Conservation (phyloP, 2,888 invertebrate species). For the Euzetes globulus region DNA sequence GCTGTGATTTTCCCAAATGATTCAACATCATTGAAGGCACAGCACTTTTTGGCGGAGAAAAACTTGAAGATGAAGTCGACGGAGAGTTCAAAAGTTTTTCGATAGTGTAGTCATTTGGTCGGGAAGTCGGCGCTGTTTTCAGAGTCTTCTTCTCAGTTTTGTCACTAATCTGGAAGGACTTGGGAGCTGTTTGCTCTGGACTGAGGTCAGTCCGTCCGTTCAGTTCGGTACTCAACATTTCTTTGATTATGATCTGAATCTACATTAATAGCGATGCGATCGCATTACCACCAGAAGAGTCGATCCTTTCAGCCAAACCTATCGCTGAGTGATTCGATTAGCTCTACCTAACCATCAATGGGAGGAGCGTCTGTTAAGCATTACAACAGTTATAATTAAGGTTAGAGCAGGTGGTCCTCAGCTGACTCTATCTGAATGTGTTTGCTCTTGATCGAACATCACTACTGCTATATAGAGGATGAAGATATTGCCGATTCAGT, state of each 20-base stretch:
- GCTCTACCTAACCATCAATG: not conserved
- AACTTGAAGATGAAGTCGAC: not conserved
- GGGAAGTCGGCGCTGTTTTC: not conserved
- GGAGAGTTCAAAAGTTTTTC: slow-evolving; percentile 9
- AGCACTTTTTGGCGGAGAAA: not conserved
- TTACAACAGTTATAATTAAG: slow-evolving; percentile 16
- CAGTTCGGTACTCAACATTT: not conserved
- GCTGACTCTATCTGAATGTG: not conserved
- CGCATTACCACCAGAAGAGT: not conserved
- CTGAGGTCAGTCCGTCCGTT: not conserved
- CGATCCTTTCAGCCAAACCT: not conserved
- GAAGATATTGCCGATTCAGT: not conserved
- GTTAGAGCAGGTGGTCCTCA: slow-evolving; percentile 14
- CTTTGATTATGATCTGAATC: not conserved
- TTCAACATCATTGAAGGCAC: not conserved
- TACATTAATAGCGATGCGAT: not conserved
- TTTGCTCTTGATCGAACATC: not conserved
- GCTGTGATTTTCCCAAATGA: not conserved
- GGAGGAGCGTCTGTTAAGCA: slow-evolving; percentile 14
- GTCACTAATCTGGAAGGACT: not conserved
- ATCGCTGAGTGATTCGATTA: slow-evolving; percentile 2
- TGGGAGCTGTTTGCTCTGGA: not conserved
- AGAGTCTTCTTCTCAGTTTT: not conserved
- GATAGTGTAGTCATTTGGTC: not conserved
- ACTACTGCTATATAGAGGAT: not conserved